Evolutionary conservation across 2,113 vertebrate genomes (phyloP).

Genomic region (Bolborhynchus lineola): DNA sequence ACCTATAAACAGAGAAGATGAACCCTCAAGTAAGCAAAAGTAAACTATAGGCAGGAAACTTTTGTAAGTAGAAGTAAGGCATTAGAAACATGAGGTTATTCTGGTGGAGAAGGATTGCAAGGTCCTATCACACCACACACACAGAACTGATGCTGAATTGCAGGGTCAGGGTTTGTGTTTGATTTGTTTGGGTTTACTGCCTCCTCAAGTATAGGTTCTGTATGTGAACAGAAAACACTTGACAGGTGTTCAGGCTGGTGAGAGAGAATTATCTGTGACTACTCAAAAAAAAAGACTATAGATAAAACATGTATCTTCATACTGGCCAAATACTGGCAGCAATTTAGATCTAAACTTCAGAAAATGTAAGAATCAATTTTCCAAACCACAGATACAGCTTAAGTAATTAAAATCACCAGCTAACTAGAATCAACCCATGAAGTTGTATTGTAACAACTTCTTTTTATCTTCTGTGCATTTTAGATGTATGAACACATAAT

Average conservation of each 20-base stretch:
- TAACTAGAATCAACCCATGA: neutral
- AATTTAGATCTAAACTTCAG: neutral
- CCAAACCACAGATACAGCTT: neutral
- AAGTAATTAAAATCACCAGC: neutral
- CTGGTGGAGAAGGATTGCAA: neutral
- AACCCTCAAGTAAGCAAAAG: neutral
- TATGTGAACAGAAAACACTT: neutral
- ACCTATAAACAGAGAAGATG: neutral
- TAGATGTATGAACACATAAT: neutral
- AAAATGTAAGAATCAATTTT: neutral
- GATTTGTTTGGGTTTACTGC: neutral
- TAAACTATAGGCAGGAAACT: neutral
- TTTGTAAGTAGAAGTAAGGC: neutral
- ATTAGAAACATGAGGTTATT: neutral
- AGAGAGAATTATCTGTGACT: neutral
- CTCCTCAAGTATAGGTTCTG: neutral
- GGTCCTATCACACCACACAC: accelerated
- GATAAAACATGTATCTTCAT: accelerated
- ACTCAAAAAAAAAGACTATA: neutral
- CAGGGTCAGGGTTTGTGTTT: neutral
- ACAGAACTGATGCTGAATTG: neutral
- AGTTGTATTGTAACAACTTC: neutral
- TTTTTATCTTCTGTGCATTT: neutral
- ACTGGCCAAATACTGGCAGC: neutral
- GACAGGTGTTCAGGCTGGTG: neutral